phyloP scores from a whole-genome alignment of 2,888 invertebrate genomes.

The Lacanobia oleracea region DNA sequence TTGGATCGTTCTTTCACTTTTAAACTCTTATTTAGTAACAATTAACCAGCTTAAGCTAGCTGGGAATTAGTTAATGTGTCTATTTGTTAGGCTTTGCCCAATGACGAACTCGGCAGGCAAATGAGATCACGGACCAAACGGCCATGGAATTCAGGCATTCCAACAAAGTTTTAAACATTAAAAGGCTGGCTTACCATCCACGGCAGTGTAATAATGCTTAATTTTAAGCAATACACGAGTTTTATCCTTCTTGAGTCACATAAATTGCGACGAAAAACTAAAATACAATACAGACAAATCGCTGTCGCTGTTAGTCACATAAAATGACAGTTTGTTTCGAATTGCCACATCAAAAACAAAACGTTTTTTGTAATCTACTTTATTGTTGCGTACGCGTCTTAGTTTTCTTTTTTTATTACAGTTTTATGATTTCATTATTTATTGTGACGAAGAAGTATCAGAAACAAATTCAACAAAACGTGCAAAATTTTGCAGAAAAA shows the following conservation, averaged over 20 bases:
- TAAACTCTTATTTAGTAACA: background rate
- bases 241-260: constrained; percentile 27
- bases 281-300: constrained; percentile 41
- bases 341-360: constrained; percentile 44
- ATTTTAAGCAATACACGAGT: constrained; percentile 22
- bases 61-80: constrained; percentile 25
- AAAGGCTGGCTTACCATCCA: constrained; percentile 57
- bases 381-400: background rate
- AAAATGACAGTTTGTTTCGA: constrained; percentile 45
- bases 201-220: constrained; percentile 21
- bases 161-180: constrained; percentile 6
- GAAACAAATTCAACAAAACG: background rate
- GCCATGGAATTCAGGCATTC: constrained; percentile 29
- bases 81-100: constrained; percentile 45
- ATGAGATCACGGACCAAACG: constrained; percentile 67
- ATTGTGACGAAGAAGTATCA: too few relatives aligned
- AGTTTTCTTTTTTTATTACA: too few relatives aligned
- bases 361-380: background rate
- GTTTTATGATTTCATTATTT: too few relatives aligned
- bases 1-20: background rate
- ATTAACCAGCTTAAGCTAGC: background rate
- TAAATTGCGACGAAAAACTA: constrained; percentile 44
- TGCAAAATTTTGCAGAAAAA: constrained; percentile 12
- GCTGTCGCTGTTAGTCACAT: constrained; percentile 61
- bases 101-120: constrained; percentile 59